Conservation (phyloP, 2,888 invertebrate species). For the Drosophila neonasuta region DNA sequence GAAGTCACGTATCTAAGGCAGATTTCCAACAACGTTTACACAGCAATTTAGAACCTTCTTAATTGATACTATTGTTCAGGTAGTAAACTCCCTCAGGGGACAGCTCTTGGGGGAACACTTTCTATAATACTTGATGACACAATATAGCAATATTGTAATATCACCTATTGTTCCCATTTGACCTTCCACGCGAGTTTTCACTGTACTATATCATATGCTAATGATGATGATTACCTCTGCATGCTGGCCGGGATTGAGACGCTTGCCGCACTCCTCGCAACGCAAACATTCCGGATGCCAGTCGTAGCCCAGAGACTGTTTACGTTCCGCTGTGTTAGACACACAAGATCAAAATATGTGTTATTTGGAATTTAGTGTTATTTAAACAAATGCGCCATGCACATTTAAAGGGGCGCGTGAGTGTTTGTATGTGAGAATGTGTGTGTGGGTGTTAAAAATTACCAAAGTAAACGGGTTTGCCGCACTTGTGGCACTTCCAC, state of each 20-base stretch:
- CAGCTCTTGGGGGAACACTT: too few relatives aligned
- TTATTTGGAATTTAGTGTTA: slow-evolving; percentile 52
- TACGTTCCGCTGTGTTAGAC: slow-evolving; percentile 87
- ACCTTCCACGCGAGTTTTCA: neutral
- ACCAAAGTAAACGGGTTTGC: slow-evolving; percentile 91
- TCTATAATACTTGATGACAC: too few relatives aligned
- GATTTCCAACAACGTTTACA: too few relatives aligned
- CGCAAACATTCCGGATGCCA: slow-evolving; percentile 93
- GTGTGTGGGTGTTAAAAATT: slow-evolving; percentile 66
- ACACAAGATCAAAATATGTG: slow-evolving; percentile 44
- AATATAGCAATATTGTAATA: too few relatives aligned
- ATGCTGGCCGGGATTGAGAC: slow-evolving; percentile 91
- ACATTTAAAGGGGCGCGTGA: slow-evolving; percentile 15
- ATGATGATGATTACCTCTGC: slow-evolving; percentile 85
- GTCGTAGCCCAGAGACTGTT: slow-evolving; percentile 92
- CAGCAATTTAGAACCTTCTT: slow-evolving; percentile 8
- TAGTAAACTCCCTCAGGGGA: too few relatives aligned
- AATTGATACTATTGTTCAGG: too few relatives aligned
- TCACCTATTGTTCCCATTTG: too few relatives aligned
- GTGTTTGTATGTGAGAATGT: slow-evolving; percentile 14
- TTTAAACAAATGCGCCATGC: slow-evolving; percentile 56
- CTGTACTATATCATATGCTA: neutral
- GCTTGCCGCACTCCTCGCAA: slow-evolving; percentile 91
- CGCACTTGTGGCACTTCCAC: slow-evolving; percentile 93
- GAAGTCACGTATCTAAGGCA: neutral